Evolutionary conservation across 2,888 invertebrate genomes (phyloP).

Genomic region (Stenodera caucasica): DNA sequence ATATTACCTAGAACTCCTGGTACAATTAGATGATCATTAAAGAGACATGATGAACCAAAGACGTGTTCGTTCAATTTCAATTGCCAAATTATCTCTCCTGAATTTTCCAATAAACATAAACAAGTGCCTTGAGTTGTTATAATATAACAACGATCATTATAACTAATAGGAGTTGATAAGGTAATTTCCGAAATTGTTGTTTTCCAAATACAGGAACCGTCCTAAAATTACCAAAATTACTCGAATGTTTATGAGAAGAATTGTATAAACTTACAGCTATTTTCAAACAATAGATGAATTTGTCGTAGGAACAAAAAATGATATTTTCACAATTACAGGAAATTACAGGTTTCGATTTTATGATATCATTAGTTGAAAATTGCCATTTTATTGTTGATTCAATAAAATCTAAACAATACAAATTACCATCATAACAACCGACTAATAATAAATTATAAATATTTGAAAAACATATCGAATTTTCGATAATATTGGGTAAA

Average conservation of each 20-base stretch:
- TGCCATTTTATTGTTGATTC: slow-evolving; percentile 65
- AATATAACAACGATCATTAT: slow-evolving; percentile 54
- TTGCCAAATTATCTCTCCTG: slow-evolving; percentile 63
- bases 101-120: slow-evolving; percentile 51
- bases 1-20: slow-evolving; percentile 62
- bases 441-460: slow-evolving; percentile 61
- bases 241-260: too few species aligned
- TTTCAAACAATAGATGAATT: slow-evolving; percentile 63
- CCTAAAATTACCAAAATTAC: slow-evolving; percentile 50
- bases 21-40: slow-evolving; percentile 58
- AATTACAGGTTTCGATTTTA: slow-evolving; percentile 66
- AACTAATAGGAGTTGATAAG: slow-evolving; percentile 57
- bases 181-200: slow-evolving; percentile 55
- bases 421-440: slow-evolving; percentile 75
- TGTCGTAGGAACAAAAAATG: slow-evolving; percentile 75
- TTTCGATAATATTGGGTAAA: slow-evolving; percentile 74
- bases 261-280: slow-evolving; percentile 54
- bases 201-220: slow-evolving; percentile 54
- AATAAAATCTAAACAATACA: slow-evolving; percentile 66
- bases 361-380: slow-evolving; percentile 62
- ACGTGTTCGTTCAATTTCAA: slow-evolving; percentile 63
- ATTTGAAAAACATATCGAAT: slow-evolving; percentile 52
- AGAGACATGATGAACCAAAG: slow-evolving; percentile 65
- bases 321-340: slow-evolving; percentile 54
- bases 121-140: slow-evolving; percentile 66